A percentile compares a stretch with the other conserved stretches of the same genome.
Conservation (phyloP, 2,113 vertebrate species). For the Chamaea fasciata region DNA sequence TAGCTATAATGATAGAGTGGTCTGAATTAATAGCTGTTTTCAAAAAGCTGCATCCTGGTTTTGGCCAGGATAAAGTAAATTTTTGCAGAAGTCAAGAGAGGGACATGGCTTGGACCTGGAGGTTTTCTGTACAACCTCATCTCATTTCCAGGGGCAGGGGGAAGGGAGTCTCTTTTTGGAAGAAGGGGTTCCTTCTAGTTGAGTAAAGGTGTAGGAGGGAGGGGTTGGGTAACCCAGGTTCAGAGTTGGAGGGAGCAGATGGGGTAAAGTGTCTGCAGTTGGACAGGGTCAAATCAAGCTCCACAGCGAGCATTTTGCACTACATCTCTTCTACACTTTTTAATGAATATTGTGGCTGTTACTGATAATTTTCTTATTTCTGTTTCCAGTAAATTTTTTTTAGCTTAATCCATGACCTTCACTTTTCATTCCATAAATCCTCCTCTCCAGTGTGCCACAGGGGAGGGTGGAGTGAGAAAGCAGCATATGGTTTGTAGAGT, state of each 20-base stretch:
- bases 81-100: background rate
- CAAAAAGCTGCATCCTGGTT: background rate
- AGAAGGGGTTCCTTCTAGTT: background rate
- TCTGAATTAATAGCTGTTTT: constrained; percentile 23
- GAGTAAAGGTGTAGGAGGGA: rapidly evolving
- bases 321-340: background rate
- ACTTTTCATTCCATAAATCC: background rate
- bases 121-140: background rate
- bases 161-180: background rate
- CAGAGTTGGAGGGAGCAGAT: rapidly evolving
- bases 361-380: background rate
- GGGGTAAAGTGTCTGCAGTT: background rate
- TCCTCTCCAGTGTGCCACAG: background rate
- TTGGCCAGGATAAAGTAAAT: background rate
- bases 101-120: background rate
- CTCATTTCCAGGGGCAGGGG: background rate
- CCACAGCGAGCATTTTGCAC: background rate
- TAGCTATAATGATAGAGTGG: background rate
- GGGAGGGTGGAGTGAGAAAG: background rate
- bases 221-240: background rate
- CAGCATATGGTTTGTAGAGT: background rate
- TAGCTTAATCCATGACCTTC: background rate
- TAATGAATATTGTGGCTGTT: background rate
- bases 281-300: no score
- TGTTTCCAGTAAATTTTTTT: background rate